A percentile compares a stretch with the other conserved stretches of the same genome.
These are phyloP conservation scores for Sorex araneus DNA, from an alignment of 2,113 vertebrate species.

Conservation along the genomic window DNA sequence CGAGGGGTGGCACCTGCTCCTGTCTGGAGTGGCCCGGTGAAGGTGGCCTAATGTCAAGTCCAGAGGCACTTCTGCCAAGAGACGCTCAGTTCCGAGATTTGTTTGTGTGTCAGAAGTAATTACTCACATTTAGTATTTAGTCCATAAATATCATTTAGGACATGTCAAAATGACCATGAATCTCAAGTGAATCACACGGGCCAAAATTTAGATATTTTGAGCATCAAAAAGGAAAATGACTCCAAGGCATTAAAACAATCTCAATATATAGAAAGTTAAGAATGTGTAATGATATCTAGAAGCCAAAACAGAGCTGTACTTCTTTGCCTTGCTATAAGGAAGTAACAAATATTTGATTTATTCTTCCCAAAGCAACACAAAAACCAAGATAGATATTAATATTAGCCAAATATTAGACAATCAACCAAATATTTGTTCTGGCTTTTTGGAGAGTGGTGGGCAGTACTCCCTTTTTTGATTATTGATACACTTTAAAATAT, in stretches of 20 bases:
- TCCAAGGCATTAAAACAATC: neutral
- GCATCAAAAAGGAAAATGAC: neutral
- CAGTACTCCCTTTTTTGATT: conserved; percentile 49
- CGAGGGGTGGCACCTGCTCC: too few species aligned
- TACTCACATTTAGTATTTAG: neutral
- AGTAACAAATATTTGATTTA: conserved; percentile 31
- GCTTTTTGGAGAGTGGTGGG: too few species aligned
- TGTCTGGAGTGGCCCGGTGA: too few species aligned
- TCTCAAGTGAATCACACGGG: neutral
- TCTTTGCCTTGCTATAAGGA: neutral
- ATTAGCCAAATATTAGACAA: too few species aligned
- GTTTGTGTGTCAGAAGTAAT: neutral
- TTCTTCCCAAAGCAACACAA: neutral
- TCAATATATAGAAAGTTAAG: neutral
- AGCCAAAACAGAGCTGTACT: neutral
- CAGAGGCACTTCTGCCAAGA: too few species aligned
- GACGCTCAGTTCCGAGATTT: too few species aligned
- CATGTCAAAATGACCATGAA: neutral
- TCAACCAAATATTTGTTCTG: too few species aligned
- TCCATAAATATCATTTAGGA: neutral
- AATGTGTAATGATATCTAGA: neutral
- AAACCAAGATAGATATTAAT: neutral
- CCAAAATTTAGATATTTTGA: neutral
- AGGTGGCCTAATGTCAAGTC: too few species aligned
- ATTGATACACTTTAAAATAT: conserved; percentile 33